These are phyloP conservation scores for Drosophila chauvacae DNA, from an alignment of 1,140 invertebrate genomes.

Conservation along the genomic window DNA sequence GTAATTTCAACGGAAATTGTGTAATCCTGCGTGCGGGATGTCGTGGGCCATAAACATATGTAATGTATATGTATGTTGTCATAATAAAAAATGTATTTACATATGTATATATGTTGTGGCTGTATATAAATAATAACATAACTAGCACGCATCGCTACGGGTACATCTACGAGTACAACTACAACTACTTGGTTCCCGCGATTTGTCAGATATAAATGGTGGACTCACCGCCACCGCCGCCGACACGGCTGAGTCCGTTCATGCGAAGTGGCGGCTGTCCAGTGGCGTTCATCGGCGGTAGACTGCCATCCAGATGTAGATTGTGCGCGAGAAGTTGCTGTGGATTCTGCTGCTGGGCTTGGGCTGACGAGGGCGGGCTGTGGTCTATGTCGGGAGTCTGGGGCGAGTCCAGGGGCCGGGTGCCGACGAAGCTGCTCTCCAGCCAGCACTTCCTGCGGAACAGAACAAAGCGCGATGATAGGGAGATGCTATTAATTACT, in stretches of 20 bases:
- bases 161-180: background rate
- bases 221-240: constrained; percentile 84
- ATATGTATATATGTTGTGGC: constrained; percentile 2
- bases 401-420: constrained; percentile 92
- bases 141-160: constrained; percentile 10
- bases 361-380: constrained; percentile 38
- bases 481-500: background rate
- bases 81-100: constrained; percentile 1
- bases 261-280: constrained; percentile 71
- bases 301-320: constrained; percentile 43
- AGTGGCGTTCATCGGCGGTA: constrained; percentile 23
- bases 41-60: constrained; percentile 2
- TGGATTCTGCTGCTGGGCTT: constrained; percentile 34
- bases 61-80: background rate
- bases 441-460: constrained; percentile 89
- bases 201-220: constrained; percentile 71
- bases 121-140: background rate
- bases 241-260: constrained; percentile 76
- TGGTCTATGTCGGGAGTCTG: constrained; percentile 90
- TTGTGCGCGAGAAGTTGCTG: constrained; percentile 31
- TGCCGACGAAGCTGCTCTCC: constrained; percentile 95
- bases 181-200: background rate
- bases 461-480: background rate
- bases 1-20: constrained; percentile 22
- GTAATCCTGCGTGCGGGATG: constrained; percentile 2